Percentiles rank a stretch among this genome's conserved stretches.
Conservation (phyloP, 2,797 vertebrate genomes). For the Telmatherina bonti region DNA sequence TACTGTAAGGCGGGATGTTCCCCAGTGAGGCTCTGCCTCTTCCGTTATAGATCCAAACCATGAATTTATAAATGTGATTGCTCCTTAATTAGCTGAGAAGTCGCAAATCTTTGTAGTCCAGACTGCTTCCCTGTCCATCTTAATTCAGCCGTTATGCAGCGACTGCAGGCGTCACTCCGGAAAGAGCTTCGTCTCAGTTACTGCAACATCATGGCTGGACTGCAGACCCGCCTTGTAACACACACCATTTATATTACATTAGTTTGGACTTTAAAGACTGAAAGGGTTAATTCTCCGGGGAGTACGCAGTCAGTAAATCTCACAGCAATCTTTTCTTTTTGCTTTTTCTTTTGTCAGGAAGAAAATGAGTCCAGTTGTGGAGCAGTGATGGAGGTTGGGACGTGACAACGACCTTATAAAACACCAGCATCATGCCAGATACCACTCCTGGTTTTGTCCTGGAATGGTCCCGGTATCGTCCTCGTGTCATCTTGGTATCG, state of each 20-base stretch:
- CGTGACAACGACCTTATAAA: too few relatives aligned
- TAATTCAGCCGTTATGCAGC: too few relatives aligned
- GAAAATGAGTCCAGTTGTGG: neutral
- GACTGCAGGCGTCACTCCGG: too few relatives aligned
- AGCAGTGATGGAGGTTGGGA: neutral
- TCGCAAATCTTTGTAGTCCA: too few relatives aligned
- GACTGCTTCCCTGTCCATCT: neutral
- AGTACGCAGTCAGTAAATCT: neutral
- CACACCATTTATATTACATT: too few relatives aligned
- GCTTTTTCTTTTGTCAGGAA: neutral
- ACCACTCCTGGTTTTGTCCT: too few relatives aligned
- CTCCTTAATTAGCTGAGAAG: constrained; percentile 14
- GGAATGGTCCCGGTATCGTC: too few relatives aligned
- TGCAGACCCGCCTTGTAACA: too few relatives aligned
- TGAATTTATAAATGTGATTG: constrained; percentile 46
- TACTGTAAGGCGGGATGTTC: constrained; percentile 46
- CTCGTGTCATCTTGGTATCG: too few relatives aligned
- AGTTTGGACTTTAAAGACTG: neutral
- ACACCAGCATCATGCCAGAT: too few relatives aligned
- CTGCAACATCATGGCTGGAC: too few relatives aligned
- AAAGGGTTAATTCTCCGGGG: neutral
- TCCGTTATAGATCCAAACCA: constrained; percentile 30
- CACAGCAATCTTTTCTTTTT: neutral
- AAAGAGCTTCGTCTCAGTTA: neutral
- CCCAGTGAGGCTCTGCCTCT: constrained; percentile 41